These are phyloP conservation scores for Ypsolopha sequella DNA, from an alignment of 2,888 invertebrate species.

Conservation along the genomic window DNA sequence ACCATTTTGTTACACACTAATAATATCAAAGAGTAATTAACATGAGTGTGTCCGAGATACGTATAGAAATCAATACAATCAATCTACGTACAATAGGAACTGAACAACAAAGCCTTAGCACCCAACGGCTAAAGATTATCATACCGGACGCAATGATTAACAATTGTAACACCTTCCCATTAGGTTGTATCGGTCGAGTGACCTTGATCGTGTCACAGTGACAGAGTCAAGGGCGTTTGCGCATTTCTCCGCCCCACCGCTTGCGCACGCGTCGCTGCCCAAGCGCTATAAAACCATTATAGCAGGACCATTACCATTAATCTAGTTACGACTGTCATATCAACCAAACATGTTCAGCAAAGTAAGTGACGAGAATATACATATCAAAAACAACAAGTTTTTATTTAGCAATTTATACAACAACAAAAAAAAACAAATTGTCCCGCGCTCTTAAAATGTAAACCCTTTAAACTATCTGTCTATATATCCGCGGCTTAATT, in stretches of 20 bases:
- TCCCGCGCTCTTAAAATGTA: no score
- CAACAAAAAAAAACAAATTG: no score
- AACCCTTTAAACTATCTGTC: no score
- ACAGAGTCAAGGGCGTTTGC: slow-evolving; percentile 35
- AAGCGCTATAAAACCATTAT: slow-evolving; percentile 47
- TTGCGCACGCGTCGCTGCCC: slow-evolving; percentile 13
- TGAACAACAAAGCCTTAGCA: neutral
- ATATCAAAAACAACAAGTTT: no score
- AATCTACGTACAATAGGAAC: neutral
- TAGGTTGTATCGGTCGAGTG: slow-evolving; percentile 17
- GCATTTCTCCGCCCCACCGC: slow-evolving; percentile 45
- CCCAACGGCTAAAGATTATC: slow-evolving; percentile 2
- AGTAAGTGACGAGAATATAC: slow-evolving; percentile 25
- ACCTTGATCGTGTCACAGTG: slow-evolving; percentile 42
- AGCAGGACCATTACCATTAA: slow-evolving; percentile 35
- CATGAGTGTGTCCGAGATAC: no score
- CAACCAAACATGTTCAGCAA: slow-evolving; percentile 47
- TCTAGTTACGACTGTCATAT: slow-evolving; percentile 35
- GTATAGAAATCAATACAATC: no score
- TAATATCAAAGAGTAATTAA: no score
- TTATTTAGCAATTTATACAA: no score
- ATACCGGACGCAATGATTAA: slow-evolving; percentile 20
- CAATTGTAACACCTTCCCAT: slow-evolving; percentile 13
- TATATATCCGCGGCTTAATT: no score
- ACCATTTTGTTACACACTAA: no score